Conservation (phyloP, 2,888 invertebrate genomes). For the Caenorhabditis sp. region DNA sequence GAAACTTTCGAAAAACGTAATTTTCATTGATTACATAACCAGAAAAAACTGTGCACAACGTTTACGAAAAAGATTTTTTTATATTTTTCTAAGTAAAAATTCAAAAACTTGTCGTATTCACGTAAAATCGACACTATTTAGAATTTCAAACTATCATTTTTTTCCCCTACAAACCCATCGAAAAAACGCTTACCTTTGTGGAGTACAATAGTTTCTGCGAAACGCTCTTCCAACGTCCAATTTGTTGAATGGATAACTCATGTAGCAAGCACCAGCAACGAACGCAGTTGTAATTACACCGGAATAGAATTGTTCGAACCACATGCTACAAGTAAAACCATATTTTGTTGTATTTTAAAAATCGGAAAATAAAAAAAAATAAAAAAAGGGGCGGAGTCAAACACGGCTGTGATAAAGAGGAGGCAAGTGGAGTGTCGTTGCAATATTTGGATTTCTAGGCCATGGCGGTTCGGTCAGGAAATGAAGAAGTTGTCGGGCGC, state of each 20-base stretch:
- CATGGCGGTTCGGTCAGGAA: no score
- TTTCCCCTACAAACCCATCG: no score
- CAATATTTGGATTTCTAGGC: background rate
- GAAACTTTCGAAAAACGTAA: no score
- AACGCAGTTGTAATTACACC: conserved; percentile 59
- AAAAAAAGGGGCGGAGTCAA: background rate
- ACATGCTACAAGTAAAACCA: conserved; percentile 40
- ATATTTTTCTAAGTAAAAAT: no score
- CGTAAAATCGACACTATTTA: no score
- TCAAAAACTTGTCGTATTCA: no score
- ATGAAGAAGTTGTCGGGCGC: no score
- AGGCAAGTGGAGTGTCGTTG: background rate
- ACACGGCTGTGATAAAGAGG: background rate
- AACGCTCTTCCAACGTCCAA: conserved; percentile 58
- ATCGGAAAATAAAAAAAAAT: background rate
- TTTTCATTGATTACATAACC: no score
- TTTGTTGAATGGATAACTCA: conserved; percentile 64
- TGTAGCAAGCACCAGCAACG: conserved; percentile 62
- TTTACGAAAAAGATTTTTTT: no score
- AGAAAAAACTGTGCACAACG: no score
- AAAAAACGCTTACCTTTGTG: conserved; percentile 36
- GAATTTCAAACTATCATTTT: no score
- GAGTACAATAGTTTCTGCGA: conserved; percentile 56
- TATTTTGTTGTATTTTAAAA: background rate
- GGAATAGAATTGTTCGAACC: conserved; percentile 68